These are phyloP conservation scores for Triplophysa siluroides DNA, from an alignment of 2,113 vertebrate genomes.

Conservation along the genomic window DNA sequence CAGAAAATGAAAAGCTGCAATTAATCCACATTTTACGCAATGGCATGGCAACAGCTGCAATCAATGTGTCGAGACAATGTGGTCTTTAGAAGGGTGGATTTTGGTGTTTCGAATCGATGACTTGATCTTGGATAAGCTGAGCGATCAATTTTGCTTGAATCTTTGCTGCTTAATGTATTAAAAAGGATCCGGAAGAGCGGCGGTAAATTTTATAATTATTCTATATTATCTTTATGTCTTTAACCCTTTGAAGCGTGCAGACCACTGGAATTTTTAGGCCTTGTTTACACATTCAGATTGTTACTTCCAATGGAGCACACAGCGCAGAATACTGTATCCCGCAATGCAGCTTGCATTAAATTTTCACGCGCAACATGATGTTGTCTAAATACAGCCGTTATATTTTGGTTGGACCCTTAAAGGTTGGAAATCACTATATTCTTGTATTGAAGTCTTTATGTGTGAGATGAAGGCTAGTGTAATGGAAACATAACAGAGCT, in stretches of 20 bases:
- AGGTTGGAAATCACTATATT: too few relatives aligned
- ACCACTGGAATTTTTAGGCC: too few relatives aligned
- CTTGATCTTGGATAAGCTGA: background rate
- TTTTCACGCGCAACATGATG: too few relatives aligned
- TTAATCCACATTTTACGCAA: constrained; percentile 51
- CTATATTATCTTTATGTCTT: background rate
- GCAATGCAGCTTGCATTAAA: too few relatives aligned
- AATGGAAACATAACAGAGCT: constrained; percentile 19
- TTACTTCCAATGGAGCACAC: too few relatives aligned
- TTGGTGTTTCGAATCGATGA: background rate
- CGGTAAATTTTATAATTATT: background rate
- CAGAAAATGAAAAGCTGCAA: constrained; percentile 44
- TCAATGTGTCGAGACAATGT: constrained; percentile 22
- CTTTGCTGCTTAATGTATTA: background rate
- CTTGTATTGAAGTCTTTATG: background rate
- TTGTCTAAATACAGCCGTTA: too few relatives aligned
- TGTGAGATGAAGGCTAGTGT: background rate
- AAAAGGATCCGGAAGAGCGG: background rate
- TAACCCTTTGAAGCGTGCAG: background rate
- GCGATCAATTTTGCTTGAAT: background rate
- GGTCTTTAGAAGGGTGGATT: constrained; percentile 17
- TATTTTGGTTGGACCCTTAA: too few relatives aligned
- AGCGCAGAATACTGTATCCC: too few relatives aligned
- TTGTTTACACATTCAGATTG: too few relatives aligned
- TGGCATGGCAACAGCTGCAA: constrained; percentile 50